A percentile compares a stretch with the other conserved stretches of the same genome.
Evolutionary conservation across 2,888 invertebrate genomes (phyloP).

Genomic region (Calameuta filiformis): DNA sequence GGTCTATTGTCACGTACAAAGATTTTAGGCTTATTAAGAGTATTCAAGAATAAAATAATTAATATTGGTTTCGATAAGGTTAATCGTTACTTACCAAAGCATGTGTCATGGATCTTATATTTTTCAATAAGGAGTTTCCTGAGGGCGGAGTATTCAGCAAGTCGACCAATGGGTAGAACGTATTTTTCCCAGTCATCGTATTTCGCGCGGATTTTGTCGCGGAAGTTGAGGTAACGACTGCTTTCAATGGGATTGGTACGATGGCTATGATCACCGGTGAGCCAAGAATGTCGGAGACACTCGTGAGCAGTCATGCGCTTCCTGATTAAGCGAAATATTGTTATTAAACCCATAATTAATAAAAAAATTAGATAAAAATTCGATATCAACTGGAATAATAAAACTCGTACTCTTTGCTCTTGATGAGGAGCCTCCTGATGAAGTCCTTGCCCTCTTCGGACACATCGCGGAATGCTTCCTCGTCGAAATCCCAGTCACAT

Average conservation of each 20-base stretch:
- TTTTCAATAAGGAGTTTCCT: slow-evolving; percentile 95
- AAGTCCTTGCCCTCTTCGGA: slow-evolving; percentile 99
- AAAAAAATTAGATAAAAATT: neutral
- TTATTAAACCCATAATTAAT: neutral
- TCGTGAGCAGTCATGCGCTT: slow-evolving; percentile 99
- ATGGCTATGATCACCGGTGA: slow-evolving; percentile 85
- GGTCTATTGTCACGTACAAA: slow-evolving; percentile 71
- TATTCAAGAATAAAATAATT: slow-evolving; percentile 4
- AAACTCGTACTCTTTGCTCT: slow-evolving; percentile 87
- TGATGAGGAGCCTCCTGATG: slow-evolving; percentile 89
- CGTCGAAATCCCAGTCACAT: slow-evolving; percentile 99
- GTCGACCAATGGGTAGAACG: slow-evolving; percentile 92
- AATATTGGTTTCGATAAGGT: slow-evolving; percentile 1
- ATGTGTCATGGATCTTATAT: slow-evolving; percentile 95
- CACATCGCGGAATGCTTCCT: slow-evolving; percentile 92
- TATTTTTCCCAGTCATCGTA: slow-evolving; percentile 87
- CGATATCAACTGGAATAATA: neutral
- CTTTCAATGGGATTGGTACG: slow-evolving; percentile 84
- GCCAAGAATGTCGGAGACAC: slow-evolving; percentile 94
- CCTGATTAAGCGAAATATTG: slow-evolving; percentile 66
- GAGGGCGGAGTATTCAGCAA: slow-evolving; percentile 97
- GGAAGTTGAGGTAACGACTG: slow-evolving; percentile 85
- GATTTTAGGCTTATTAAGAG: neutral
- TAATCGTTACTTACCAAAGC: slow-evolving; percentile 77
- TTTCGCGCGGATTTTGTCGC: slow-evolving; percentile 87